These are phyloP conservation scores for Neosalanx taihuensis DNA, from an alignment of 2,797 vertebrate genomes.

Conservation along the genomic window DNA sequence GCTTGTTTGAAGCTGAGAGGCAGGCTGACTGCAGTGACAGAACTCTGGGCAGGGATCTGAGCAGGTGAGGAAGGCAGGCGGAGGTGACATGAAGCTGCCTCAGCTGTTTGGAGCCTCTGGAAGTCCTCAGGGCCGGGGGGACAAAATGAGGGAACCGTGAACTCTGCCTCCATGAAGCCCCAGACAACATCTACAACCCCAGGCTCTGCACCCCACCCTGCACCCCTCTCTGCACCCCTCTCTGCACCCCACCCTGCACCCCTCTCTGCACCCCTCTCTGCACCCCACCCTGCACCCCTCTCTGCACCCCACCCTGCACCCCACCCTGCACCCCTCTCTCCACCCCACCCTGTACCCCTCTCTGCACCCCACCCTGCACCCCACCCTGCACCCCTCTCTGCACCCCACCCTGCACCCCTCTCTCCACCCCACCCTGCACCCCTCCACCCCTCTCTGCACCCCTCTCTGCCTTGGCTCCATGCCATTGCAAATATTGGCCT, in stretches of 20 bases:
- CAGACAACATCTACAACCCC: conserved; percentile 42
- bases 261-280: conserved; percentile 49
- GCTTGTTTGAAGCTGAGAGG: conserved; percentile 40
- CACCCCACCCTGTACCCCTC: conserved; percentile 45
- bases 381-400: conserved; percentile 53
- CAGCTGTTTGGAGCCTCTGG: conserved; percentile 11
- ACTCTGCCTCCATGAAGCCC: conserved; percentile 20
- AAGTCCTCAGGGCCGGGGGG: no score
- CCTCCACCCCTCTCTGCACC: conserved; percentile 39
- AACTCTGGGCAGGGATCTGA: conserved; percentile 21
- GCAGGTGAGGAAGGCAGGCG: neutral
- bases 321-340: neutral
- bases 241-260: conserved; percentile 8
- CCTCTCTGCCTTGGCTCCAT: conserved; percentile 58
- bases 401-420: conserved; percentile 6
- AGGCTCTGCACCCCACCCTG: conserved; percentile 32
- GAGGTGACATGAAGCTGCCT: conserved; percentile 45
- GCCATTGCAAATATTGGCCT: conserved; percentile 62
- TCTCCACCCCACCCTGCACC: conserved; percentile 51
- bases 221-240: conserved; percentile 55
- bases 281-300: conserved; percentile 44
- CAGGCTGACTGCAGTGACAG: conserved; percentile 29
- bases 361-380: conserved; percentile 41
- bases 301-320: conserved; percentile 45
- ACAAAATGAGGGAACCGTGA: neutral